These are phyloP conservation scores for Sebastes schlegelii DNA, from an alignment of 2,113 vertebrate genomes.

Conservation along the genomic window DNA sequence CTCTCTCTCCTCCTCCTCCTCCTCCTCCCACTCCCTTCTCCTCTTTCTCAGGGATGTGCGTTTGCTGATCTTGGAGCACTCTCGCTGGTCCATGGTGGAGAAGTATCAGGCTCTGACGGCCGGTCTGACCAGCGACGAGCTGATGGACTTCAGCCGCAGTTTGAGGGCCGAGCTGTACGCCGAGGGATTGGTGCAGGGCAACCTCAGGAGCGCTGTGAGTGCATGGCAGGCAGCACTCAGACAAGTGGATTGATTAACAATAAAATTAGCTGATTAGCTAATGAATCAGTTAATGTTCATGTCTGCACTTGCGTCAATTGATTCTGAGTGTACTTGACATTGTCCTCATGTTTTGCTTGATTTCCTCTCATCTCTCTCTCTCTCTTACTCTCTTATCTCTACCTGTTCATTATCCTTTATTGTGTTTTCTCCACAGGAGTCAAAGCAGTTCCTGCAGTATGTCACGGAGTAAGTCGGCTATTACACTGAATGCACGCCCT, in stretches of 20 bases:
- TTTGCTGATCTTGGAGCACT: slow-evolving; percentile 91
- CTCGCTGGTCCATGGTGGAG: slow-evolving; percentile 95
- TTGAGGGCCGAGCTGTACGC: slow-evolving; percentile 91
- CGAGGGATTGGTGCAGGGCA: slow-evolving; percentile 96
- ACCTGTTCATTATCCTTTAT: slow-evolving; percentile 52
- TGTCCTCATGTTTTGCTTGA: slow-evolving; percentile 9
- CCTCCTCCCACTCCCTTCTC: not conserved
- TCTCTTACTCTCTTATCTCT: slow-evolving; percentile 16
- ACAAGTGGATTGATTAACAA: slow-evolving; percentile 44
- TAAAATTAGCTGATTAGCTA: slow-evolving; percentile 27
- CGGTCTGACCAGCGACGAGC: slow-evolving; percentile 86
- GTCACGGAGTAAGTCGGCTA: slow-evolving; percentile 82
- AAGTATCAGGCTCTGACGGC: slow-evolving; percentile 91
- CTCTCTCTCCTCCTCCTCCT: not conserved
- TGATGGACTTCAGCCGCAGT: slow-evolving; percentile 88
- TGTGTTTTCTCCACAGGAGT: slow-evolving; percentile 77
- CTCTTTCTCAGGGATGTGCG: slow-evolving; percentile 88
- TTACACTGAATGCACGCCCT: slow-evolving; percentile 38
- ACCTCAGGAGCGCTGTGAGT: slow-evolving; percentile 91
- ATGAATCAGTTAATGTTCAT: slow-evolving; percentile 22
- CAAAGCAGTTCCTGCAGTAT: slow-evolving; percentile 82
- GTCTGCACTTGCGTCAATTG: slow-evolving; percentile 19
- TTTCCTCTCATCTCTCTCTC: not conserved
- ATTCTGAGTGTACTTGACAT: slow-evolving; percentile 32
- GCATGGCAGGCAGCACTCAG: not conserved